Evolutionary conservation across 2,888 invertebrate species (phyloP).

Genomic region (Hydraecia micacea): DNA sequence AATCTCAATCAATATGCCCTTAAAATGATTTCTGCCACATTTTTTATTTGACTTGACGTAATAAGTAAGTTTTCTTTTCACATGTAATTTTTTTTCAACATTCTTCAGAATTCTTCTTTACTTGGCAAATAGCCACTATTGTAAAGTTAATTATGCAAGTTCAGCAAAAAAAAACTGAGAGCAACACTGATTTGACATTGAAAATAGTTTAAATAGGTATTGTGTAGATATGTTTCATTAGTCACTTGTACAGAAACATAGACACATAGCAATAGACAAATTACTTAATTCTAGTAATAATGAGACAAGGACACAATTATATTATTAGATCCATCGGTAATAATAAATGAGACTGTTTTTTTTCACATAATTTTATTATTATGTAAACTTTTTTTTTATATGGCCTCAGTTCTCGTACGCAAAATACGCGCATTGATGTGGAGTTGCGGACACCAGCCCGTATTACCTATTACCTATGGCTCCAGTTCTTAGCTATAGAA

Average conservation of each 20-base stretch:
- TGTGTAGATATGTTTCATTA: not conserved
- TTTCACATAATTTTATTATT: not conserved
- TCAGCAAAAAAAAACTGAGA: not conserved
- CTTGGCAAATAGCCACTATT: not conserved
- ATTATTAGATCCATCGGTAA: not conserved
- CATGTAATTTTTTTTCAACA: not conserved
- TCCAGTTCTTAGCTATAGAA: not conserved
- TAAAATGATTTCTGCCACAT: not conserved
- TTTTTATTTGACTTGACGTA: not conserved
- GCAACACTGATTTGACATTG: constrained; percentile 11
- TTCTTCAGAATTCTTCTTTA: not conserved
- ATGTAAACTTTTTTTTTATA: too few species aligned
- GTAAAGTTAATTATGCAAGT: constrained; percentile 1
- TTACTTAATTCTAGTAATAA: not conserved
- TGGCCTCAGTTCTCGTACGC: too few species aligned
- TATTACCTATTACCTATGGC: too few species aligned
- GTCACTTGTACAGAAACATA: not conserved
- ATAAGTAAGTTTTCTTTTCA: not conserved
- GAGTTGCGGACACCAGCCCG: too few species aligned
- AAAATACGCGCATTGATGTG: too few species aligned
- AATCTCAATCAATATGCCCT: not conserved
- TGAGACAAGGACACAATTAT: not conserved
- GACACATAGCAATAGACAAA: not conserved
- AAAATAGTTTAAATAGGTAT: constrained; percentile 2
- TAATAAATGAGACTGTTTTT: not conserved